phyloP scores from a whole-genome alignment of 2,797 vertebrate species.

The Muscicapa striata region DNA sequence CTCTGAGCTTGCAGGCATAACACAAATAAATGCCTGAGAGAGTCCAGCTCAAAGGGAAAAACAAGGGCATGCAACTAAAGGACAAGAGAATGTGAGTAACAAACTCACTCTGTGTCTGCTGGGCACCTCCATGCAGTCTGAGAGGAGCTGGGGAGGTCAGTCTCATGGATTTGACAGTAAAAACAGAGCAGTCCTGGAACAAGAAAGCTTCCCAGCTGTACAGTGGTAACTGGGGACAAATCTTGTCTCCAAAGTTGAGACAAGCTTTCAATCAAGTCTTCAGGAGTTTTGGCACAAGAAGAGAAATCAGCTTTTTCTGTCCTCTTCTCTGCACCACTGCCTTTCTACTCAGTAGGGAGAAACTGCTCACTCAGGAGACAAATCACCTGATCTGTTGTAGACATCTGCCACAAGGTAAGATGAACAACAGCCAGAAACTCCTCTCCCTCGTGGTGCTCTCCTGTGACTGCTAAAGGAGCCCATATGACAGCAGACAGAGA shows the following conservation, averaged over 20 bases:
- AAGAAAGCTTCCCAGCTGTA: neutral
- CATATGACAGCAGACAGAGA: neutral
- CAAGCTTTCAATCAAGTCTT: constrained; percentile 28
- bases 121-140: neutral
- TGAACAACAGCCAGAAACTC: neutral
- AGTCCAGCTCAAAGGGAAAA: constrained; percentile 13
- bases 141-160: neutral
- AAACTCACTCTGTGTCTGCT: neutral
- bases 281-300: neutral
- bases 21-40: constrained; percentile 10
- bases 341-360: constrained; percentile 13
- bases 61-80: neutral
- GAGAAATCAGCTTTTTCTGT: neutral
- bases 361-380: neutral
- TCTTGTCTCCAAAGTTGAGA: neutral
- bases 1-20: constrained; percentile 21
- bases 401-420: constrained; percentile 12
- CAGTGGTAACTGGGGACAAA: neutral
- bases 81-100: neutral
- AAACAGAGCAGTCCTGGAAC: neutral
- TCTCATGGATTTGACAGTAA: neutral
- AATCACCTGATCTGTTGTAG: constrained; percentile 11
- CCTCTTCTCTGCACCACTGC: neutral
- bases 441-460: neutral
- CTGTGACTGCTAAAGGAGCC: neutral